A percentile compares a stretch with the other conserved stretches of the same genome.
Evolutionary conservation across 2,888 invertebrate species (phyloP).

Genomic region (Lacanobia oleracea): DNA sequence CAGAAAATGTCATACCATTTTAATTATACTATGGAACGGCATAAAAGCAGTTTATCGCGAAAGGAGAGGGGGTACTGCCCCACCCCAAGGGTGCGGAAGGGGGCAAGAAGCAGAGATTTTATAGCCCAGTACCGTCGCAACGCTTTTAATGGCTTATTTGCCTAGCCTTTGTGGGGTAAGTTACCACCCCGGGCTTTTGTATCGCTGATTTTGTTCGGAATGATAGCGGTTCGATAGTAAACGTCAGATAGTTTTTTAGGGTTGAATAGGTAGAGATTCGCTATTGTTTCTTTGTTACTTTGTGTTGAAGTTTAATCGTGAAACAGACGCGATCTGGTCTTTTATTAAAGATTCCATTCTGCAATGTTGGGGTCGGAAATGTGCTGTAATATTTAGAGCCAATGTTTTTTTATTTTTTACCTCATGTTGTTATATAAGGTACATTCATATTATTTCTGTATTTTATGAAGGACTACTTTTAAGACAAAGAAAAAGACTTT

Average conservation of each 20-base stretch:
- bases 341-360: background rate
- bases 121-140: conserved; percentile 87
- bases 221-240: conserved; percentile 78
- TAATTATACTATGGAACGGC: conserved; percentile 88
- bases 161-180: conserved; percentile 85
- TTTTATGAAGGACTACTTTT: too few relatives aligned
- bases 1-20: conserved; percentile 87
- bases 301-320: background rate
- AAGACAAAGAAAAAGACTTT: too few relatives aligned
- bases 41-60: conserved; percentile 89
- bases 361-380: too few relatives aligned
- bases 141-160: conserved; percentile 90
- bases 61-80: conserved; percentile 64
- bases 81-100: conserved; percentile 72
- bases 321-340: background rate
- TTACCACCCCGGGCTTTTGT: conserved; percentile 78
- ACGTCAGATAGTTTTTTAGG: conserved; percentile 64
- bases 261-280: conserved; percentile 32
- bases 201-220: conserved; percentile 87
- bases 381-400: too few relatives aligned
- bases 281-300: conserved; percentile 19
- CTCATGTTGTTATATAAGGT: background rate
- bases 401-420: too few relatives aligned
- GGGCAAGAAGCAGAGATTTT: conserved; percentile 90
- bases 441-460: too few relatives aligned